Evolutionary conservation across 2,113 vertebrate species (phyloP), one percentile per base, ranked within the genome.

Genomic region (Lepus europaeus): DNA sequence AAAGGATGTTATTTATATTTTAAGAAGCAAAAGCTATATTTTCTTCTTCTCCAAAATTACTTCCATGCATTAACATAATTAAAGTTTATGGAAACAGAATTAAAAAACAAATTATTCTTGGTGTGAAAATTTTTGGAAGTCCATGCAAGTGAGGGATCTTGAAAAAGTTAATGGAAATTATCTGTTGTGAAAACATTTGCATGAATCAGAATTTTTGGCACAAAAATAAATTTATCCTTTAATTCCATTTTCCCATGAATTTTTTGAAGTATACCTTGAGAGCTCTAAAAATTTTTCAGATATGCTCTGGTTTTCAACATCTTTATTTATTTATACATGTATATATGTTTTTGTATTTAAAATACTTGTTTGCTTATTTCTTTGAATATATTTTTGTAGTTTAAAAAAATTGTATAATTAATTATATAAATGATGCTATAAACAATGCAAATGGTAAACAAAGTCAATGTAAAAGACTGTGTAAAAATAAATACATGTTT

Each of bases 201-300:
- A 17, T 56, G 9, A 8, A 56, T 56, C 53, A 56, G 53, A 56
- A 17, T 56, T 56, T 56, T 56, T 56, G 53, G 16, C 53, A 56
- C 53, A 56, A 17, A 39, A 56, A 17, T 17, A 56, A 17, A 13
- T 56, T 11, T 56, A 56, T 56, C 53, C 53, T 56, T 56, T 56
- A 11, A 56, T 56, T 56, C 53, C 53, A 56, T 17, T 56, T 56
- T 56, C 53, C 53, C 53, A 56, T 56, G 53, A 56, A 13, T 56
- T 10, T 11, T 56, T 17, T 56, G 53, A 56, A 56, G 53, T 56
- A 39, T 6, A 17, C 9, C 16, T 17, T 56, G 53, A 56, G 6
- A 56, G 53, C n/a, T 87, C n/a, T 93, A 77, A 70, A 51, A 64
- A 11, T 22, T 82, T 82, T 77, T 92, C 22, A 53, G 51, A 78